Base-by-base conservation (phyloP, 1,140 invertebrate species). In the Agrilus planipennis region DNA sequence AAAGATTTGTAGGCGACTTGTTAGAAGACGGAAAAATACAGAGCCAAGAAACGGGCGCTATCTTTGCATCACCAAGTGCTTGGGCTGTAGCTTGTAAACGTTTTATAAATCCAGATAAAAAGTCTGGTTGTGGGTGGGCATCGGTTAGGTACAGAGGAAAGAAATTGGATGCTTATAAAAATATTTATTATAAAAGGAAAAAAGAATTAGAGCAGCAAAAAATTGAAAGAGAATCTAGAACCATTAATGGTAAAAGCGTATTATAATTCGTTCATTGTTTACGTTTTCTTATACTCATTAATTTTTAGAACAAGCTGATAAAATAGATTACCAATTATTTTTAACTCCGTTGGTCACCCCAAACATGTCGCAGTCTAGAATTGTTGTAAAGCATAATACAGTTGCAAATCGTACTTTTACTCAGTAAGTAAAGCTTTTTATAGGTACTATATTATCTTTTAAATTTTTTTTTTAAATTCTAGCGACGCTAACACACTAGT, bases 61-160 rank as follows among this genome's bases (percentile, higher is more conserved):
- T 88, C 51, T 92, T 90, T 63, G 77, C 79, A 42, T 88, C 86
- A n/a, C 88, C 88, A 15, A 89, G 84, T 54, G 84, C 88, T 3
- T 92, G 88, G 89, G 87, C 88, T 0, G 84, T 88, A 54, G 79
- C 89, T 57, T 92, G 89, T 59, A 91, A 91, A 55, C 73, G 85
- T 45, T 84, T 89, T 32, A 84, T 90, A 14, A 91, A 91, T 66
- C 86, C 87, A 4, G 81, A 87, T 37, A 90, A 90, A 59, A 89
- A 89, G 58, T 88, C 85, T 34, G 87, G 87, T 1, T 91, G 87
- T 70, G 88, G 87, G 2, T 91, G 88, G 87, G 85, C 86, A 5
- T 89, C 76, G 14, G 76, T 81, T 1, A 78, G 82, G 55, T 89
- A 89, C 57, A 79, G 75, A 60, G 85, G 84, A 0, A 84, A 81